A percentile compares a stretch with the other conserved stretches of the same genome.
Evolutionary conservation across 1,140 invertebrate genomes (phyloP).

Genomic region (Nasonia vitripennis): DNA sequence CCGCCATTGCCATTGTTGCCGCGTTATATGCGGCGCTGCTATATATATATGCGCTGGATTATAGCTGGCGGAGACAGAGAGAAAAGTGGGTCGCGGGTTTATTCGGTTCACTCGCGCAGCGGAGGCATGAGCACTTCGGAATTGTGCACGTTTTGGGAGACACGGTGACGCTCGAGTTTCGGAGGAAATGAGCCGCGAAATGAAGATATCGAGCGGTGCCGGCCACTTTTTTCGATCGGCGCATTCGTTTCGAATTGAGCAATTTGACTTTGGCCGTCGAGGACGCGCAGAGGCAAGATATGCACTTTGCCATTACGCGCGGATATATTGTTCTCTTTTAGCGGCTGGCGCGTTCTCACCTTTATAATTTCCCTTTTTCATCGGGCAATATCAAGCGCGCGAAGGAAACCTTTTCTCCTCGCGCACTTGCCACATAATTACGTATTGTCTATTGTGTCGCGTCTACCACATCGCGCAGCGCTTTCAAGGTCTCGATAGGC

Average conservation of each 20-base stretch:
- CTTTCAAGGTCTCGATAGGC: not conserved
- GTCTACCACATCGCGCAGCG: not conserved
- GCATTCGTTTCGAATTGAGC: too few species aligned
- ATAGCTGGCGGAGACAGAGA: not conserved
- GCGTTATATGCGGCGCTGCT: not conserved
- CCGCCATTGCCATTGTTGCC: not conserved
- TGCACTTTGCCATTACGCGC: too few species aligned
- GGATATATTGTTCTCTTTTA: not conserved
- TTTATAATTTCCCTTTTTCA: not conserved
- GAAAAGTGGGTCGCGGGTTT: constrained; percentile 1
- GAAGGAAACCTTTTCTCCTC: not conserved
- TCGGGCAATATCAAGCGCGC: not conserved
- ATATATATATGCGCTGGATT: not conserved
- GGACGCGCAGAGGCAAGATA: too few species aligned
- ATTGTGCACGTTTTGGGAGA: not conserved
- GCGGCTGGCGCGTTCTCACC: not conserved
- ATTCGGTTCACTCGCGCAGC: not conserved
- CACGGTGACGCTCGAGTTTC: not conserved
- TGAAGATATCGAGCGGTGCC: constrained; percentile 11
- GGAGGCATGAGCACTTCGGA: not conserved
- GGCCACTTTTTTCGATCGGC: not conserved
- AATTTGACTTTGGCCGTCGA: too few species aligned
- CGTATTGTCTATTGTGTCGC: not conserved
- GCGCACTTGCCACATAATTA: not conserved
- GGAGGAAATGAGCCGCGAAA: constrained; percentile 40